phyloP scores from a whole-genome alignment of 2,113 vertebrate species.

The Lophura nycthemera region DNA sequence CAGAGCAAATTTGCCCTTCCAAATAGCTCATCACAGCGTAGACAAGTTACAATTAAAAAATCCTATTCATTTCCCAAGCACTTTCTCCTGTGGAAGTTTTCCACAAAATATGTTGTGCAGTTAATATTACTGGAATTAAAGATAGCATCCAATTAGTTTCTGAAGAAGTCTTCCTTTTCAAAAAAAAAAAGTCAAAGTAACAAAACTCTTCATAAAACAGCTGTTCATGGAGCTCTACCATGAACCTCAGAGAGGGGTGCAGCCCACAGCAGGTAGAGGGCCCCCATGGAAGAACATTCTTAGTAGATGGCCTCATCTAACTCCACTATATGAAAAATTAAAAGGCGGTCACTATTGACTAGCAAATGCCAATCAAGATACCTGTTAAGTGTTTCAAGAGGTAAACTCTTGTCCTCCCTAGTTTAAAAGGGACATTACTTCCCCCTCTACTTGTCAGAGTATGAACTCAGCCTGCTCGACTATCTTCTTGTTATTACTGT shows the following conservation, averaged over 20 bases:
- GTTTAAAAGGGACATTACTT: accelerated
- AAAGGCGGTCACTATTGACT: not conserved
- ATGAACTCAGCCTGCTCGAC: not conserved
- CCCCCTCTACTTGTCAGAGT: not conserved
- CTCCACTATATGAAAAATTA: not conserved
- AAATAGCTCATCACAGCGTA: not conserved
- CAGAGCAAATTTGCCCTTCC: not conserved
- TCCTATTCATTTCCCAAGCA: not conserved
- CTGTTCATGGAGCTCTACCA: not conserved
- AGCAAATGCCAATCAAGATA: not conserved
- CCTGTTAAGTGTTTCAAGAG: not conserved
- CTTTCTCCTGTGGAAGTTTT: not conserved
- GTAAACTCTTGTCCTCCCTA: accelerated
- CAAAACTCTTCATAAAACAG: not conserved
- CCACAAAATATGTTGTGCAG: not conserved
- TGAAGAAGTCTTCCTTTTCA: not conserved
- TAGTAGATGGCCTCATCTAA: not conserved
- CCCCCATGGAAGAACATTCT: not conserved
- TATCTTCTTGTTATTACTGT: not conserved
- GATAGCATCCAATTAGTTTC: not conserved
- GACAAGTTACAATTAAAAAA: not conserved
- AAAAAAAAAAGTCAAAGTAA: not conserved
- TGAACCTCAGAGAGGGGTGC: not conserved
- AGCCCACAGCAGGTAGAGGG: not conserved
- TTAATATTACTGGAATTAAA: not conserved